These are phyloP conservation scores for Amblyteles armatorius DNA, from an alignment of 2,888 invertebrate genomes.

Conservation along the genomic window DNA sequence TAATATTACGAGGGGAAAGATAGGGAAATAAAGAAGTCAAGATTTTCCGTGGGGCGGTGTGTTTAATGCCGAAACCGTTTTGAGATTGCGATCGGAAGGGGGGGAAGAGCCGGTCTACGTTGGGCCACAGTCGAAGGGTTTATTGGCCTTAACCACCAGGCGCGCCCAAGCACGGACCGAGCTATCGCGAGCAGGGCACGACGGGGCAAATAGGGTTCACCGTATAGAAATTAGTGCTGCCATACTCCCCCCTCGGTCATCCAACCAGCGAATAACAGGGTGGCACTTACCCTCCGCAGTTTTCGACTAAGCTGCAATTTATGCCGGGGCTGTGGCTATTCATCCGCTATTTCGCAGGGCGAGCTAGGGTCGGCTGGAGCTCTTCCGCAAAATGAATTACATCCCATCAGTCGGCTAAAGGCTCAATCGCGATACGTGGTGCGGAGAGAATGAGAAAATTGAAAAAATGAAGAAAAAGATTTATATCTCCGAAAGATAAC, in stretches of 20 bases:
- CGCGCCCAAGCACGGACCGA: constrained; percentile 13
- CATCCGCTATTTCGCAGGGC: constrained; percentile 48
- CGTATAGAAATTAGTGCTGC: constrained; percentile 49
- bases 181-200: constrained; percentile 31
- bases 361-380: not conserved
- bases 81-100: constrained; percentile 30
- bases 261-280: constrained; percentile 11
- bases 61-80: constrained; percentile 40
- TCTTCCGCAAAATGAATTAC: not conserved
- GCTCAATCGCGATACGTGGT: constrained; percentile 32
- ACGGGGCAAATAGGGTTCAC: constrained; percentile 27
- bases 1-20: not conserved
- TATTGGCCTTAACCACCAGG: constrained; percentile 53
- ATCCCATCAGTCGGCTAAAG: not conserved
- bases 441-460: not conserved
- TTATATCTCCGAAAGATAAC: not conserved
- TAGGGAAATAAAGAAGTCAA: constrained; percentile 9
- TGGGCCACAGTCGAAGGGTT: constrained; percentile 44
- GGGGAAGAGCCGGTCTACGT: not conserved
- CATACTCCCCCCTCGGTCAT: constrained; percentile 24
- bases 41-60: not conserved
- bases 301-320: constrained; percentile 56
- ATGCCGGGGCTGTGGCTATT: constrained; percentile 43
- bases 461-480: not conserved
- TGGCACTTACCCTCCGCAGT: constrained; percentile 23